Base-by-base conservation (phyloP, 2,797 vertebrate genomes). In the Anisognathus igniventris region DNA sequence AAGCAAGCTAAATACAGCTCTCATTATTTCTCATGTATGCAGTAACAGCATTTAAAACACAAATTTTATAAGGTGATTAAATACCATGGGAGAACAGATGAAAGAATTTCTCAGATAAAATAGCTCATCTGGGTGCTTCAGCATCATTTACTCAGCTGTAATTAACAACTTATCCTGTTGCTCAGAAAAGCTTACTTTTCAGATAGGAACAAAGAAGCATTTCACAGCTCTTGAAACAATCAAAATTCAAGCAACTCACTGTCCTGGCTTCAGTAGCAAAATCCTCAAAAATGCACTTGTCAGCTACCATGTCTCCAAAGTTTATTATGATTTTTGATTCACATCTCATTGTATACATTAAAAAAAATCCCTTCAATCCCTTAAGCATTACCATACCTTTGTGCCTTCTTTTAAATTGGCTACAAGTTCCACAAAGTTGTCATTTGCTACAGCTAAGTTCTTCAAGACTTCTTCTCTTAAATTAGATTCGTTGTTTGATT, bases 361-460 rank as follows among this genome's bases (percentile, higher is more conserved):
- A 66, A 39, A 70, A 44, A 48, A 30, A 3, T 58, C 33, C 13
- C 66, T 86, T 40, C 25, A 54, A 39, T 35, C 16, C 10, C 25
- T 67, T n/a, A 33, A 39, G 23, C 4, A 7, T 57, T 72, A 57
- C 86, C 68, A 86, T 98, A 99, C 99, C 99, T 99, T 99, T 83
- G 99, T 99, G 96, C 99, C 99, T 97, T 99, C 99, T 88, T 97
- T 98, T 96, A 99, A 98, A 97, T 99, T 99, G 90, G 94, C 98
- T 94, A 98, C 98, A 97, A 99, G 99, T 97, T 99, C 99, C n/a
- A 99, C 98, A 61, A 99, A 99, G 97, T 99, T 99, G 97, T 99
- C 99, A 70, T 99, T 99, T 45, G 99, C 99, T 9, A 99, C 98
- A 66, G 99, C 99, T 92, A 99, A 98, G 96, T 99, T 99, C 98